Base-by-base conservation (phyloP, 2,888 invertebrate species). In the Tetragonula carbonaria region DNA sequence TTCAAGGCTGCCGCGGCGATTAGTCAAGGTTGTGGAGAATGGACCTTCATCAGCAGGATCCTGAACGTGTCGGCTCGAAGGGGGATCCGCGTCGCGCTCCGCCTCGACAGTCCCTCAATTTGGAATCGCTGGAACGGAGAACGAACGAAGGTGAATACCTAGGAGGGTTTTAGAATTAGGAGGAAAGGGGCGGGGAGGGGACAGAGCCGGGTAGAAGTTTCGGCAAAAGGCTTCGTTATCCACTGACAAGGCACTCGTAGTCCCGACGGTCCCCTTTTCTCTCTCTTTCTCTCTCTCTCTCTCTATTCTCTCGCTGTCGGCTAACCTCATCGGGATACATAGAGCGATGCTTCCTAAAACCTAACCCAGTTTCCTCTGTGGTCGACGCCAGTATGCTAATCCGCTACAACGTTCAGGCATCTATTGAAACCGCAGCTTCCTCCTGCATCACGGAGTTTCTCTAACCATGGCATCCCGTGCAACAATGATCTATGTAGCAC, bases 401-500 rank as follows among this genome's bases (percentile, higher is more conserved):
- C 91, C 86, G 83, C 82, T 86, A 85, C 89, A 89, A 86, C 85
- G 88, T 86, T 87, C 84, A 82, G 86, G 87, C 88, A 91, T 92
- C 91, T 88, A 88, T 90, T 86, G 89, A 87, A 91, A 91, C 92
- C 90, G 83, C 91, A 88, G 87, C 85, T 82, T 88, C 89, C 88
- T 88, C 89, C 82, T 87, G 84, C 86, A 86, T 82, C 87, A 84
- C 87, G 75, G 85, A 87, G 88, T 78, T 88, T 84, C 90, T 87
- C 87, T 88, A 87, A 89, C 91, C 89, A 87, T 88, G 86, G 87
- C 88, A 88, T 90, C 86, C 90, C 91, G 87, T 82, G 90, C 89
- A 92, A 91, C 92, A 92, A 91, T 93, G 93, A 93, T 92, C 91
- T 90, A 91, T 91, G 90, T 88, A 88, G 89, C 88, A 82, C 82